phyloP scores from a whole-genome alignment of 2,797 vertebrate species.

The Catamblyrhynchus diadema region DNA sequence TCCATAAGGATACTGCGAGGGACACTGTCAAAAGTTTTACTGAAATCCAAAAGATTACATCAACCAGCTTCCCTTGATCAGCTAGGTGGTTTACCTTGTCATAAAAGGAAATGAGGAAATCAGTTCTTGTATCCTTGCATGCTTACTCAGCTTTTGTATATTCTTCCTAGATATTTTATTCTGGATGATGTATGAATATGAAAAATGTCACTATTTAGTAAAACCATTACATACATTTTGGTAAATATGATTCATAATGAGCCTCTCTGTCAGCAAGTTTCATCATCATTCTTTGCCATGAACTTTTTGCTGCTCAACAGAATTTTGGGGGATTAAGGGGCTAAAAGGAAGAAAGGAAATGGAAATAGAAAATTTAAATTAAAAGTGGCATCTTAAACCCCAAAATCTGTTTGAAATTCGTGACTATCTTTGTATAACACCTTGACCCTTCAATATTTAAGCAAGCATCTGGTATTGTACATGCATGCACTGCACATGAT shows the following conservation, averaged over 20 bases:
- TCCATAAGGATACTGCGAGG: too few species aligned
- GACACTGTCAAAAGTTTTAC: not conserved
- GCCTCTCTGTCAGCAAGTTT: not conserved
- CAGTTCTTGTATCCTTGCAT: not conserved
- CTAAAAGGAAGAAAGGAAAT: not conserved
- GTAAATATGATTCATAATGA: not conserved
- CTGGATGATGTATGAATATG: not conserved
- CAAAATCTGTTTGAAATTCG: not conserved
- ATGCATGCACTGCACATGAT: not conserved
- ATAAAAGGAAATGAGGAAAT: not conserved
- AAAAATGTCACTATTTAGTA: not conserved
- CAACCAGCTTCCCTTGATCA: not conserved
- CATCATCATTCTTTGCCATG: not conserved
- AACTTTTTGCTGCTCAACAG: not conserved
- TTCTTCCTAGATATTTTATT: not conserved
- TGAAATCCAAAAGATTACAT: not conserved
- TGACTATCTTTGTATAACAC: not conserved
- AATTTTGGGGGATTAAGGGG: not conserved
- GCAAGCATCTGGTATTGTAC: not conserved
- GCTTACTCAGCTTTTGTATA: not conserved
- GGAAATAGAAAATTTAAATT: not conserved
- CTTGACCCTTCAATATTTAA: not conserved
- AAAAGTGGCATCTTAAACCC: not conserved
- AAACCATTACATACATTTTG: not conserved
- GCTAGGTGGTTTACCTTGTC: rapidly evolving